Evolutionary conservation across 1,140 invertebrate genomes (phyloP).

Genomic region (Spodoptera frugiperda): DNA sequence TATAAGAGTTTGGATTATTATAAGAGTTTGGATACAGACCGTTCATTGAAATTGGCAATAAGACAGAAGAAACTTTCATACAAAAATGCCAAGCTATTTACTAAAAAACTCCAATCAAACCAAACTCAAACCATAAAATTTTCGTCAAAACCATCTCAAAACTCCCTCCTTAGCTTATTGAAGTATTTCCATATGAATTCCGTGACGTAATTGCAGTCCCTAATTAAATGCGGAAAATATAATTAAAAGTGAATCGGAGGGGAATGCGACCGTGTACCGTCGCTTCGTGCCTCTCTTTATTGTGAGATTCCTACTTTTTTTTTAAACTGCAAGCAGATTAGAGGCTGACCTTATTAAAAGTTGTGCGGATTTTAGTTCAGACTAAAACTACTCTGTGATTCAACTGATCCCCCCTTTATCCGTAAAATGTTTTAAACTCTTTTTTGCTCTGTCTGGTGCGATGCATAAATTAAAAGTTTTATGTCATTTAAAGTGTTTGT

Average conservation of each 20-base stretch:
- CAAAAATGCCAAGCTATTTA: no score
- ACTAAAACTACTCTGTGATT: background rate
- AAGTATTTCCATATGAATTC: slow-evolving; percentile 39
- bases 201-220: slow-evolving; percentile 9
- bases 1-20: no score
- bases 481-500: background rate
- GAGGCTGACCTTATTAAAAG: slow-evolving; percentile 17
- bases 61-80: no score
- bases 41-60: no score
- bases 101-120: background rate
- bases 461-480: background rate
- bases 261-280: background rate
- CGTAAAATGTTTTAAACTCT: no score
- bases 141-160: background rate
- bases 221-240: slow-evolving; percentile 41
- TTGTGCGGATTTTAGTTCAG: slow-evolving; percentile 9
- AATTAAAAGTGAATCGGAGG: slow-evolving; percentile 37
- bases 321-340: slow-evolving; percentile 1
- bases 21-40: no score
- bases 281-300: background rate
- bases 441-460: background rate
- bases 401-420: background rate
- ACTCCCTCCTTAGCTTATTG: background rate
- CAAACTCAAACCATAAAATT: background rate
- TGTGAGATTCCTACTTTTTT: slow-evolving; percentile 9